Conservation (phyloP, 2,113 vertebrate genomes). For the Coregonus clupeaformis region DNA sequence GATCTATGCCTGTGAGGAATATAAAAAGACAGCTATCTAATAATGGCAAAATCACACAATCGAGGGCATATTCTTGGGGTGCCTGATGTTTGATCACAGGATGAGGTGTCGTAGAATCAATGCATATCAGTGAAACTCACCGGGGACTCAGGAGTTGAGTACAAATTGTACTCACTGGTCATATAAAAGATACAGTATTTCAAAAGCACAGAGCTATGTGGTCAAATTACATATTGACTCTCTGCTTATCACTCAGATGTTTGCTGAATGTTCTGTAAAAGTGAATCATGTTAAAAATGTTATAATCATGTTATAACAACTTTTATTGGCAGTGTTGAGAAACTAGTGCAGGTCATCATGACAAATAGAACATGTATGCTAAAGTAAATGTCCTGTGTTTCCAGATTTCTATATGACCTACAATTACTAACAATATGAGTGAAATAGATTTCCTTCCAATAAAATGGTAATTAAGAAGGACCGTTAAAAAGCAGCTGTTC, state of each 20-base stretch:
- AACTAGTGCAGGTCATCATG: too few relatives aligned
- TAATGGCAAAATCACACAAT: neutral
- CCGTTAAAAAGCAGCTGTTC: too few relatives aligned
- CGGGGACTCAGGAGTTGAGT: neutral
- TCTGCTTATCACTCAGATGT: neutral
- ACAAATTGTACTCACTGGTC: slow-evolving; percentile 5
- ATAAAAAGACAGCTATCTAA: neutral
- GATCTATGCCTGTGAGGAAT: neutral
- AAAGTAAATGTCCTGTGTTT: too few relatives aligned
- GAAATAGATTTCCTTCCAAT: too few relatives aligned
- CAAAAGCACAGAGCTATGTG: neutral
- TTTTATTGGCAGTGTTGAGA: too few relatives aligned
- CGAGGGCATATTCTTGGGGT: neutral
- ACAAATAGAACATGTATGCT: too few relatives aligned
- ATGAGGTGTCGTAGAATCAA: neutral
- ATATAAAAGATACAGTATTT: neutral
- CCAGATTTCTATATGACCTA: too few relatives aligned
- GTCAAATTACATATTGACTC: neutral
- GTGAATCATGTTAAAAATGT: neutral
- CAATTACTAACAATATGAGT: too few relatives aligned
- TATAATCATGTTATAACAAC: neutral
- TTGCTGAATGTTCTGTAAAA: neutral
- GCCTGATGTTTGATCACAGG: neutral
- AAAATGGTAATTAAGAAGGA: too few relatives aligned
- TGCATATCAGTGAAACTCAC: neutral